Evolutionary conservation across 2,113 vertebrate genomes (phyloP), one percentile per base, ranked within the genome.

Genomic region (Corythaixoides concolor): DNA sequence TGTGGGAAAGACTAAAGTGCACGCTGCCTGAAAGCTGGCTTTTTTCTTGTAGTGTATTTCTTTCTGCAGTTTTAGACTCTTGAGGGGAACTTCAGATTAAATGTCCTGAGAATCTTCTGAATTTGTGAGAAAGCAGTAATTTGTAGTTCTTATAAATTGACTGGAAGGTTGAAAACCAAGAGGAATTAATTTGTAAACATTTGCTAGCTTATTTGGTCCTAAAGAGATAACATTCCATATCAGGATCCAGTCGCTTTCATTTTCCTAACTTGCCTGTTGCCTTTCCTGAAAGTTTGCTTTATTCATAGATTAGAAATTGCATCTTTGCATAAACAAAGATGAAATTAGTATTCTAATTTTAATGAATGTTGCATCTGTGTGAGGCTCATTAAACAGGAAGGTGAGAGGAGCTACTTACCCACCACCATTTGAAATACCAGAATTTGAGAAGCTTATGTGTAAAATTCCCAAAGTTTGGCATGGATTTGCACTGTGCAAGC

Each of bases 301-400:
- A 68, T 88, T 91, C 37, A 19, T 73, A 80, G 73, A 41, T 79
- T 20, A 85, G 56, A 82, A 93, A 89, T 85, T 58, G 53, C n/a
- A n/a, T n/a, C n/a, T n/a, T n/a, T n/a, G n/a, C 70, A 76, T 72
- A 64, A 95, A 81, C 32, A 85, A 90, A 94, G 76, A 72, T 75
- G 39, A 87, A 92, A 90, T 90, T 78, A 75, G 22, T 81, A 70
- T 87, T 89, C 63, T 60, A 32, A 68, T 28, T 89, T 92, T 78
- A 69, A 79, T 62, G 76, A 91, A 35, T 41, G 47, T 35, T 82
- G 63, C 41, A 66, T 89, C 83, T 85, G 37, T 11, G 52, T 64
- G 74, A 86, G 73, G 62, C 64, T 84, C 64, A 45, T 74, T 72
- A 84, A 90, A 80, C 50, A 37, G 56, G 39, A 86, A 52, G 8